Conservation (phyloP, 2,888 invertebrate genomes). For the Masnerella sp. region DNA sequence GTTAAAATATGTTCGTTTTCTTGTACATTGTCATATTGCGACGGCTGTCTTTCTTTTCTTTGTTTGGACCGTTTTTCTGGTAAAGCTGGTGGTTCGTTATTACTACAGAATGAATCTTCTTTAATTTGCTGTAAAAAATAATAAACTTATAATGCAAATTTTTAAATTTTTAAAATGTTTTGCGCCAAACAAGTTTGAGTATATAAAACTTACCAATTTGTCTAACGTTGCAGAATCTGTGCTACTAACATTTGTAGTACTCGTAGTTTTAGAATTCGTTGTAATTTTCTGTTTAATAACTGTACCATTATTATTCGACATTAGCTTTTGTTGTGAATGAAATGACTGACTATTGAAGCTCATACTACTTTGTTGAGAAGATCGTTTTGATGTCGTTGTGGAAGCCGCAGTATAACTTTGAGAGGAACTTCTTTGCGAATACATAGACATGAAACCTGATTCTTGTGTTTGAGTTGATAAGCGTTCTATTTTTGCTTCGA, state of each 20-base stretch:
- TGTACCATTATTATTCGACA: conserved; percentile 72
- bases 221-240: conserved; percentile 71
- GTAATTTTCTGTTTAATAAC: conserved; percentile 71
- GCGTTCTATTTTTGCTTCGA: conserved; percentile 76
- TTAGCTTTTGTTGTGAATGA: conserved; percentile 72
- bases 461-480: conserved; percentile 78
- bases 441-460: conserved; percentile 82
- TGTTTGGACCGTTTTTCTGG: conserved; percentile 81
- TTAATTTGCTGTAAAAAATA: conserved; percentile 70
- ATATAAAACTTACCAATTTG: conserved; percentile 73
- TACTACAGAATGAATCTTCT: conserved; percentile 65
- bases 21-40: conserved; percentile 86
- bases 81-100: conserved; percentile 80
- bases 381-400: conserved; percentile 80
- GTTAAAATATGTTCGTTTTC: conserved; percentile 78
- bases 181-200: not conserved
- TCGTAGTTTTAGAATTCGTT: conserved; percentile 70
- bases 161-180: too few relatives aligned
- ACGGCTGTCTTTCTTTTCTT: conserved; percentile 81
- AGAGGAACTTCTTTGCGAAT: conserved; percentile 82
- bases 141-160: too few relatives aligned
- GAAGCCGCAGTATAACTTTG: conserved; percentile 79
- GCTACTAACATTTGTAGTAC: conserved; percentile 67
- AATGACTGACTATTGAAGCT: conserved; percentile 76
- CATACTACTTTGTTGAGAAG: conserved; percentile 81